These are phyloP conservation scores for Leptopilina drosophilae DNA, from an alignment of 2,888 invertebrate genomes.

Conservation along the genomic window DNA sequence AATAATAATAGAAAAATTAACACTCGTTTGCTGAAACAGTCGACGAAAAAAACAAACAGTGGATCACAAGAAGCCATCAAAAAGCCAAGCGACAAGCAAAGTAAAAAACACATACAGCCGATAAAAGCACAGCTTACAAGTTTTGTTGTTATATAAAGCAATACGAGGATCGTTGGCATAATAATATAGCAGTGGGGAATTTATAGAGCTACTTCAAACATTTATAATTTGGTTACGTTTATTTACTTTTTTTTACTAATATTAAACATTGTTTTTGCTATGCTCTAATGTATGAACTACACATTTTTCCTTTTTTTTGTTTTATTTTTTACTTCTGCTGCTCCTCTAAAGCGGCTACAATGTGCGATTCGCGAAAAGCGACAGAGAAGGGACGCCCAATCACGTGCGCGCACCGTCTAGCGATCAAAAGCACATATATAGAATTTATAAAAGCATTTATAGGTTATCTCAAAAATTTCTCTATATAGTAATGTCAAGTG, in stretches of 20 bases:
- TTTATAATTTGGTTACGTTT: neutral
- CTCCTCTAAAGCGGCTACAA: slow-evolving; percentile 49
- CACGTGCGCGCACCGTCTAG: slow-evolving; percentile 74
- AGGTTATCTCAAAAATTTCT: neutral
- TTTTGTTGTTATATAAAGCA: slow-evolving; percentile 30
- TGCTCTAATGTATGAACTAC: slow-evolving; percentile 22
- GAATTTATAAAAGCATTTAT: neutral
- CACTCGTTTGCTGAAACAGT: slow-evolving; percentile 31
- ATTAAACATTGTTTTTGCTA: slow-evolving; percentile 22
- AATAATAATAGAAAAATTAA: neutral
- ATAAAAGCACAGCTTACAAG: slow-evolving; percentile 43
- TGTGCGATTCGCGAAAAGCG: slow-evolving; percentile 73
- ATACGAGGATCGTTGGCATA: slow-evolving; percentile 43
- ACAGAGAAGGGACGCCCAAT: slow-evolving; percentile 77
- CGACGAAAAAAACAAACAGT: slow-evolving; percentile 44
- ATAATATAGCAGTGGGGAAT: slow-evolving; percentile 40
- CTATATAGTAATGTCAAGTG: neutral
- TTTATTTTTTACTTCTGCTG: slow-evolving; percentile 41
- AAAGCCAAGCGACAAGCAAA: slow-evolving; percentile 56
- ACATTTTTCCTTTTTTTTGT: slow-evolving; percentile 19
- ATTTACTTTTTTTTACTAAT: slow-evolving; percentile 13
- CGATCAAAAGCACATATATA: slow-evolving; percentile 63
- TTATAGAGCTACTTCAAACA: neutral
- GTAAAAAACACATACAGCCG: slow-evolving; percentile 44
- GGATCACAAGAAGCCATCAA: slow-evolving; percentile 48